These are phyloP conservation scores for Pteropus alecto DNA, from an alignment of 2,113 vertebrate species.

Conservation along the genomic window DNA sequence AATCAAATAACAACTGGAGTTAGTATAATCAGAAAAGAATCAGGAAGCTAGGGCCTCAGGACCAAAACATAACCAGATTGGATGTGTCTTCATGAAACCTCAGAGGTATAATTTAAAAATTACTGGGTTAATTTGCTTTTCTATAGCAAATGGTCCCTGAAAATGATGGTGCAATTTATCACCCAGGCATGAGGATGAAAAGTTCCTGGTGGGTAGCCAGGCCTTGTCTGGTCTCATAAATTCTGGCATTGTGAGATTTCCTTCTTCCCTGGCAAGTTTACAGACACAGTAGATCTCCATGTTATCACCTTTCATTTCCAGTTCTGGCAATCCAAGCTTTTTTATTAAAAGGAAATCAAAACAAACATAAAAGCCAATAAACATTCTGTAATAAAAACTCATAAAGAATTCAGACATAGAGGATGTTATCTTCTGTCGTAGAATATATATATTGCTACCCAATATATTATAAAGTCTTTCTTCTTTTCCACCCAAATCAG, in stretches of 20 bases:
- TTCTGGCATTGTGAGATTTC: neutral
- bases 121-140: constrained; percentile 72
- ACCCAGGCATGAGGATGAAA: constrained; percentile 45
- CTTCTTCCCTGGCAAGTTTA: neutral
- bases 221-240: constrained; percentile 46
- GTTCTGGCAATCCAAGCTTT: neutral
- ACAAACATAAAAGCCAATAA: constrained; percentile 41
- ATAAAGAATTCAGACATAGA: neutral
- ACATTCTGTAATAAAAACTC: constrained; percentile 1
- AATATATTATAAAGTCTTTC: neutral
- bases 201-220: constrained; percentile 61
- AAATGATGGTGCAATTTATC: constrained; percentile 65
- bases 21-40: constrained; percentile 22
- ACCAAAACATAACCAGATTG: constrained; percentile 53
- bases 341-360: constrained; percentile 47
- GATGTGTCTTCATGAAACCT: constrained; percentile 55
- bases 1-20: constrained; percentile 37
- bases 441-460: neutral
- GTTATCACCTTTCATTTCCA: constrained; percentile 47
- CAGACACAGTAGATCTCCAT: constrained; percentile 19
- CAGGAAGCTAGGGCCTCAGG: constrained; percentile 24
- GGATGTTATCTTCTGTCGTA: neutral
- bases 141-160: constrained; percentile 58
- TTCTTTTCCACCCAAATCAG: neutral
- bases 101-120: constrained; percentile 67